Conservation (phyloP, 2,888 invertebrate genomes). For the Pandemis heparana region DNA sequence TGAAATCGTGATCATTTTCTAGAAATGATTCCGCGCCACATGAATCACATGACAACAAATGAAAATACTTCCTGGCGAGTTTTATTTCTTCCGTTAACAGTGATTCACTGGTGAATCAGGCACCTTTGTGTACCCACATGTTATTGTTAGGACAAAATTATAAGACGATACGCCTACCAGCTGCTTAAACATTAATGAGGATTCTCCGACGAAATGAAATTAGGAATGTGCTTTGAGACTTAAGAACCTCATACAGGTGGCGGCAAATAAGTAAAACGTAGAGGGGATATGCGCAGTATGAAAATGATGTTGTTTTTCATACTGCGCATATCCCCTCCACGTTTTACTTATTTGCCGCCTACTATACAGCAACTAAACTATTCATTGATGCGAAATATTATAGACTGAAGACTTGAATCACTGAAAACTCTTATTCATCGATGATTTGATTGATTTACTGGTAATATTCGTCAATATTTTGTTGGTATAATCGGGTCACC, state of each 20-base stretch:
- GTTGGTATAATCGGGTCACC: slow-evolving; percentile 74
- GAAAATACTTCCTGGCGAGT: slow-evolving; percentile 35
- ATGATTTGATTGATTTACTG: not conserved
- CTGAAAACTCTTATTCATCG: too few relatives aligned
- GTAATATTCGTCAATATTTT: slow-evolving; percentile 31
- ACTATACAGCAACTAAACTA: not conserved
- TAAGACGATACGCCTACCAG: slow-evolving; percentile 12
- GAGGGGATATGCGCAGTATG: too few relatives aligned
- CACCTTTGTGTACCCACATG: slow-evolving; percentile 28
- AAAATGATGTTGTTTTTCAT: too few relatives aligned
- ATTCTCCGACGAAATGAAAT: not conserved
- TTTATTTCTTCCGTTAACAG: slow-evolving; percentile 34
- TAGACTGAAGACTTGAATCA: too few relatives aligned
- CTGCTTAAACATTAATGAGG: slow-evolving; percentile 11
- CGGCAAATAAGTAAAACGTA: too few relatives aligned
- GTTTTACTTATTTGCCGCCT: too few relatives aligned
- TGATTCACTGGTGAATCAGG: slow-evolving; percentile 39
- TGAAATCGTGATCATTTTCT: slow-evolving; percentile 22
- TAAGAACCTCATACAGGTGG: not conserved
- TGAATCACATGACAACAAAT: slow-evolving; percentile 36
- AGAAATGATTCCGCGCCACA: slow-evolving; percentile 20
- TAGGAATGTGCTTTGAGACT: not conserved
- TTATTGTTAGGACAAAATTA: slow-evolving; percentile 25
- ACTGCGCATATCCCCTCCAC: too few relatives aligned
- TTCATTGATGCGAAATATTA: too few relatives aligned